Base-by-base conservation (phyloP, 2,888 invertebrate genomes). In the Arenicola marina region DNA sequence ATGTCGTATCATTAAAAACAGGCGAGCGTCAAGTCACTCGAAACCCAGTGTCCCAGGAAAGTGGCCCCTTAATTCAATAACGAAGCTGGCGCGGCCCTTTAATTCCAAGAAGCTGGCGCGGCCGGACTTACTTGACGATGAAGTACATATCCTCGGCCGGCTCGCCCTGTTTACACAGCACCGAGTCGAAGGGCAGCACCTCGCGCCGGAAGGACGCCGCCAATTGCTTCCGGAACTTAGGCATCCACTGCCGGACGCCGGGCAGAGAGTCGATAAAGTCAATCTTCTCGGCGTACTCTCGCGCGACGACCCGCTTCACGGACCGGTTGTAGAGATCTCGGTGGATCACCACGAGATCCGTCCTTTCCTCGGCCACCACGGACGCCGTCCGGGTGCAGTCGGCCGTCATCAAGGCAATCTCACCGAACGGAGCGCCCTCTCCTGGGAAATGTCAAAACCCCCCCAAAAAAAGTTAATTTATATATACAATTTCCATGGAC, bases 361-460 rank as follows among this genome's bases (percentile, higher is more conserved):
- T 79, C 2, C 61, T 65, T 48, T 76, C 76, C 57, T 81, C 79
- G 21, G 78, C 76, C 38, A 82, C 73, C n/a, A 83, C 77, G n/a
- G 80, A 75, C 21, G 83, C 83, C 32, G 81, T 82, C 24, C 83
- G 71, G 61, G 79, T 74, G 54, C 77, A 78, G 69, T 80, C 80
- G 32, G 78, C 77, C 28, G 76, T 78, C 26, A 78, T 75, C 26
- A 83, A 71, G 2, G 83, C 83, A 15, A 82, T 78, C 65, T 82
- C 83, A 11, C 83, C 83, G 60, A 83, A 82, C 15, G 80, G 78
- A 34, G 73, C 69, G 2, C 81, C 81, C 53, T 78, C 72, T 1
- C 76, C 82, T 82, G 63, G 18, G 11, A 29, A 34, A 11, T 15
- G 18, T 38, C 11, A 38, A 15, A 38, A 38, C 38, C 38, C n/a